Evolutionary conservation across 2,113 vertebrate species (phyloP), one percentile per base, ranked within the genome.

Genomic region (Isichthys henryi): DNA sequence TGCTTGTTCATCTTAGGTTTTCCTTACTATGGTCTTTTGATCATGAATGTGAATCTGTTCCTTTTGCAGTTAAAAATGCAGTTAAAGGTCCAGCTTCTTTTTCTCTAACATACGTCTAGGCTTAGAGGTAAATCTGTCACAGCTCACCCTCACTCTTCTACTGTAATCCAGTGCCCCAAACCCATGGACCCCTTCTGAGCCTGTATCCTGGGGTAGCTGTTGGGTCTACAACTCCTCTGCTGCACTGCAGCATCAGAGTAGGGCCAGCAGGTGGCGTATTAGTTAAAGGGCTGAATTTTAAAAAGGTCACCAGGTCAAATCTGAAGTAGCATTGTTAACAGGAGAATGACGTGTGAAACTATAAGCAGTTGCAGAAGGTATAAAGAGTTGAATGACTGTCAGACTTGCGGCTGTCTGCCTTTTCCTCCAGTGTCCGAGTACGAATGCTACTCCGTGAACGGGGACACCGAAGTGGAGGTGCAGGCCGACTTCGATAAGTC

Each of bases 401-500:
- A 84, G 39, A 39, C 39, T 39, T 39, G 35, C 2, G 35, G 35
- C 35, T 39, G 39, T 39, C 39, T 39, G 10, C 19, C 35, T n/a
- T 77, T 46, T 46, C 17, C 35, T 3, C 23, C 91, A 99, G 98
- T 96, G 88, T 99, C 98, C 0, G 98, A 99, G 93, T 99, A 97
- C 0, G 98, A 99, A 95, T 98, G 98, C 96, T 99, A 98, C 93
- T 99, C 98, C 0, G 97, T 99, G 92, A 99, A 99, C 0, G 98
- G 98, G 0, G 98, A 99, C 0, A 95, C 94, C 0, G 98, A 99
- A 89, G 94, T 94, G 0, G 97, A 98, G 21, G 94, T 95, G 11
- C 97, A 97, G 88, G 94, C 96, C 0, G 98, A 99, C 91, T 99
- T 98, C 0, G 98, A 99, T 95, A 98, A 97, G 92, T 99, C 98